These are phyloP conservation scores for Myopa tessellatipennis DNA, from an alignment of 2,888 invertebrate genomes.

Conservation along the genomic window DNA sequence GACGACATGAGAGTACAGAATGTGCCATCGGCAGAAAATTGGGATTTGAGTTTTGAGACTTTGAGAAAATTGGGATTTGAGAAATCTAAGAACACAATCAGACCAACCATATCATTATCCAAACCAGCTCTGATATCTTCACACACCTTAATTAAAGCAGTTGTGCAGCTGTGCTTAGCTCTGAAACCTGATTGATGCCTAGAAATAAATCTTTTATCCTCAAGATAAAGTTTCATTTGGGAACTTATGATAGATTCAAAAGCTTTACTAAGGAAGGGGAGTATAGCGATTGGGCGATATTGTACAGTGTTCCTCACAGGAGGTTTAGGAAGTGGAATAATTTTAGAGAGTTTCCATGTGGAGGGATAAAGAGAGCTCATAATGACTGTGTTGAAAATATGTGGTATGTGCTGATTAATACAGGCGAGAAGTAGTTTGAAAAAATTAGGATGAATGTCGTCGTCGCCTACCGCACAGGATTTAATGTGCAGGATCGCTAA, in stretches of 20 bases:
- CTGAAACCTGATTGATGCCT: slow-evolving; percentile 8
- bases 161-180: slow-evolving; percentile 28
- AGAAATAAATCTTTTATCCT: slow-evolving; percentile 2
- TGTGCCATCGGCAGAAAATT: neutral
- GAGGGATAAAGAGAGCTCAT: neutral
- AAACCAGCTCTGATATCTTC: slow-evolving; percentile 27
- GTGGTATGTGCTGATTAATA: too few relatives aligned
- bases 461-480: too few relatives aligned
- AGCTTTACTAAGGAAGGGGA: slow-evolving; percentile 23
- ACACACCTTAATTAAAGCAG: slow-evolving; percentile 10
- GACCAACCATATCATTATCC: slow-evolving; percentile 22
- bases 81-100: slow-evolving; percentile 24
- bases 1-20: slow-evolving; percentile 17
- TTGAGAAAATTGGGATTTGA: slow-evolving; percentile 5
- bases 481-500: too few relatives aligned
- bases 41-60: neutral
- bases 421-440: too few relatives aligned
- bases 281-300: slow-evolving; percentile 21
- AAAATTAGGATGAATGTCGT: too few relatives aligned
- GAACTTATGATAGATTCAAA: neutral
- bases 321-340: slow-evolving; percentile 21
- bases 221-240: slow-evolving; percentile 6
- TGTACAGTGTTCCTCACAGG: neutral
- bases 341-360: slow-evolving; percentile 18
- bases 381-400: too few relatives aligned